These are phyloP conservation scores for Mugil cephalus DNA, from an alignment of 2,113 vertebrate genomes.

Conservation along the genomic window DNA sequence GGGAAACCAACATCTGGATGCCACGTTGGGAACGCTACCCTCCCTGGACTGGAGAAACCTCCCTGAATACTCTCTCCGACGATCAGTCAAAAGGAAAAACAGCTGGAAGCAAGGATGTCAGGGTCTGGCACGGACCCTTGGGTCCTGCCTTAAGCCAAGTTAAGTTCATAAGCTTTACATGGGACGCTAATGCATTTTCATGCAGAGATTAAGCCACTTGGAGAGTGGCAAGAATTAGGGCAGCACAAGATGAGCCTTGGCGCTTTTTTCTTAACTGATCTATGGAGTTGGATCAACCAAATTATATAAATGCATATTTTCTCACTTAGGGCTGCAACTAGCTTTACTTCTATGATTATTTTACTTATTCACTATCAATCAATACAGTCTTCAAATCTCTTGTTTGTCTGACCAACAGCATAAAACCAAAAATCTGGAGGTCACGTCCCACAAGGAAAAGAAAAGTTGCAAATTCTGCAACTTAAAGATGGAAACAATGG, in stretches of 20 bases:
- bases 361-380: neutral
- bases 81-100: slow-evolving; percentile 36
- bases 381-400: no score
- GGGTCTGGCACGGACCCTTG: slow-evolving; percentile 4
- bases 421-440: no score
- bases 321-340: neutral
- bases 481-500: no score
- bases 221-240: slow-evolving; percentile 49
- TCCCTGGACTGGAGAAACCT: neutral
- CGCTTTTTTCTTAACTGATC: slow-evolving; percentile 16
- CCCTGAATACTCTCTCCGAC: slow-evolving; percentile 14
- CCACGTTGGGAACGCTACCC: slow-evolving; percentile 50
- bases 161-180: slow-evolving; percentile 47
- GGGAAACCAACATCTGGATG: slow-evolving; percentile 63
- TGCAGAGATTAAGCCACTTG: slow-evolving; percentile 62
- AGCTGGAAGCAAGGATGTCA: slow-evolving; percentile 39
- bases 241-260: slow-evolving; percentile 20
- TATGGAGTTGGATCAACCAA: neutral
- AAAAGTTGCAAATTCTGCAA: neutral
- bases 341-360: no score
- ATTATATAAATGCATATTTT: neutral
- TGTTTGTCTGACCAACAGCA: no score
- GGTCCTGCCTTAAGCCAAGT: slow-evolving; percentile 38
- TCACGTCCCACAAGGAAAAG: no score
- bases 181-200: slow-evolving; percentile 45